Conservation (phyloP, 2,113 vertebrate genomes). For the Egretta garzetta region DNA sequence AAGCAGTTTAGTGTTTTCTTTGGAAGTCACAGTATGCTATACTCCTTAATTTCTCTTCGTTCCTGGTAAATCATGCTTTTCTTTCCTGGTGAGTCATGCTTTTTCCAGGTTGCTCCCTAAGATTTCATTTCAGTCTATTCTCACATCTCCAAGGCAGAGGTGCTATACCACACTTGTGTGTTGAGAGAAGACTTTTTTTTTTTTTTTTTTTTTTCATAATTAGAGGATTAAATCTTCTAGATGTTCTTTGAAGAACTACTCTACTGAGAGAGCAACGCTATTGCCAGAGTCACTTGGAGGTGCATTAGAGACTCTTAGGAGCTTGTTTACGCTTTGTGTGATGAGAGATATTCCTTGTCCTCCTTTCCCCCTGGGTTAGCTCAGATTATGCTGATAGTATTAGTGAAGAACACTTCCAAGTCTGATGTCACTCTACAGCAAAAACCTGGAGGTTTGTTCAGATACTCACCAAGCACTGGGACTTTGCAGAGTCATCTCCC, state of each 20-base stretch:
- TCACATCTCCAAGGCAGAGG: not conserved
- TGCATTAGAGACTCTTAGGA: not conserved
- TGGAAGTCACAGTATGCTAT: not conserved
- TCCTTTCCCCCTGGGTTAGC: not conserved
- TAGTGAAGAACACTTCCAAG: conserved; percentile 27
- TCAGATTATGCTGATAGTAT: conserved; percentile 40
- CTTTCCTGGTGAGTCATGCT: not conserved
- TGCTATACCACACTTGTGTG: not conserved
- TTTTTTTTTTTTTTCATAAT: not conserved
- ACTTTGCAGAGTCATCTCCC: conserved; percentile 22
- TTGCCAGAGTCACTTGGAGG: not conserved
- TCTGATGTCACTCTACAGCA: conserved; percentile 33
- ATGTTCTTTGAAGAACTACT: not conserved
- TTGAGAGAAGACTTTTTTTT: not conserved
- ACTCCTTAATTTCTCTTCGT: not conserved
- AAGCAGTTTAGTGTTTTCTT: not conserved
- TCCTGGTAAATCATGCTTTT: not conserved
- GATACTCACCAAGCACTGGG: not conserved
- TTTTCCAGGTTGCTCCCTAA: not conserved
- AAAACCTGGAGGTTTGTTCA: not conserved
- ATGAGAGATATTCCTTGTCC: not conserved
- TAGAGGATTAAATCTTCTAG: not conserved
- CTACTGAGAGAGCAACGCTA: not conserved
- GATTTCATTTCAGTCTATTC: not conserved
- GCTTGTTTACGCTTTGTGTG: conserved; percentile 2